Conservation (phyloP, 2,888 invertebrate genomes). For the Drosophila mulleri region DNA sequence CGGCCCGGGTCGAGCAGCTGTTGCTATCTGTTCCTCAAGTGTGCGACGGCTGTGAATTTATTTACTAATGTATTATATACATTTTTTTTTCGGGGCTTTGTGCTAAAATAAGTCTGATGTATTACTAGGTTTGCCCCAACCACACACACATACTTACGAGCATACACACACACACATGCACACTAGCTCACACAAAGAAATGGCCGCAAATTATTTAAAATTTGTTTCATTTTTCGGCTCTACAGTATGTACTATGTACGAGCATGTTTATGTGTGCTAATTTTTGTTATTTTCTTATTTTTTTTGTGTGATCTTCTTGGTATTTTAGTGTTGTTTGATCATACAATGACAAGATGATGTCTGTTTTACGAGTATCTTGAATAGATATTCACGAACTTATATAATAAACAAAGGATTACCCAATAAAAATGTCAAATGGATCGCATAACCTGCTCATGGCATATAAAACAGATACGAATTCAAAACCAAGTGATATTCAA, state of each 20-base stretch:
- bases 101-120: constrained; percentile 77
- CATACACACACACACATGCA: constrained; percentile 14
- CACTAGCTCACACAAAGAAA: constrained; percentile 38
- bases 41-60: constrained; percentile 47
- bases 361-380: constrained; percentile 44
- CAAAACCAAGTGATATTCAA: constrained; percentile 15
- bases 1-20: constrained; percentile 38
- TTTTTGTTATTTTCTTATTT: constrained; percentile 24
- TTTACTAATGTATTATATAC: constrained; percentile 66
- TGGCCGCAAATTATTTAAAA: constrained; percentile 57
- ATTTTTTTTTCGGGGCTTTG: constrained; percentile 68
- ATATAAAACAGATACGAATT: constrained; percentile 14
- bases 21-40: constrained; percentile 51
- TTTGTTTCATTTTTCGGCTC: constrained; percentile 45
- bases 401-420: constrained; percentile 48
- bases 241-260: constrained; percentile 50
- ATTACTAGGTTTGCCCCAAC: constrained; percentile 67
- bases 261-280: constrained; percentile 43
- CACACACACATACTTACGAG: not conserved
- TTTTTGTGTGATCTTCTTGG: constrained; percentile 54
- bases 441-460: not conserved
- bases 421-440: constrained; percentile 36
- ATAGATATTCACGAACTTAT: constrained; percentile 26
- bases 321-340: constrained; percentile 69
- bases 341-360: constrained; percentile 58